A percentile compares a stretch with the other conserved stretches of the same genome.
phyloP scores from a whole-genome alignment of 1,140 invertebrate genomes.

The Colletes gigas region DNA sequence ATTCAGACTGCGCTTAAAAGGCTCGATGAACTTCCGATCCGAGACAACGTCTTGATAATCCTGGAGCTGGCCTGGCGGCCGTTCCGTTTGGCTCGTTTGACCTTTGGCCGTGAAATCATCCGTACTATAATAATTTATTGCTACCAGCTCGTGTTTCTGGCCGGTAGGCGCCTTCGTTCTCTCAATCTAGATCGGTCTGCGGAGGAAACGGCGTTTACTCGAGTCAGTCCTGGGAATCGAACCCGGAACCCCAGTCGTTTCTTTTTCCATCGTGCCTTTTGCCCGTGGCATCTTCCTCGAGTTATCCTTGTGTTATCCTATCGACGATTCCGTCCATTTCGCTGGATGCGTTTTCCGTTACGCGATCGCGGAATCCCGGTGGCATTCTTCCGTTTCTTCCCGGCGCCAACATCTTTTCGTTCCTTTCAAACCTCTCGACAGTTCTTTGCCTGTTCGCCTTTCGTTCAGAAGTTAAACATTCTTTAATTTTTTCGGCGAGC shows the following conservation, averaged over 20 bases:
- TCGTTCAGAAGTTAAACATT: no score
- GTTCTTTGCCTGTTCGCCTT: no score
- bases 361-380: neutral
- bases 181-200: constrained; percentile 73
- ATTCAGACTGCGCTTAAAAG: neutral
- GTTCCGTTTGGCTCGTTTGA: constrained; percentile 56
- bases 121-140: constrained; percentile 75
- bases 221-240: constrained; percentile 72
- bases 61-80: constrained; percentile 82
- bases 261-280: constrained; percentile 41
- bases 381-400: constrained; percentile 14
- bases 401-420: neutral
- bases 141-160: constrained; percentile 68
- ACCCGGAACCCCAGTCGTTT: constrained; percentile 69
- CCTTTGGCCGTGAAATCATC: constrained; percentile 70
- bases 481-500: no score
- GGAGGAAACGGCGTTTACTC: constrained; percentile 65
- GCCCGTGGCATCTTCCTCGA: constrained; percentile 14
- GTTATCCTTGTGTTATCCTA: constrained; percentile 27
- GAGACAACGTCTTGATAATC: constrained; percentile 47
- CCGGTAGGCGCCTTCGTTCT: constrained; percentile 48
- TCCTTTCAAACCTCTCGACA: no score
- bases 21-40: constrained; percentile 39
- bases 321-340: constrained; percentile 29
- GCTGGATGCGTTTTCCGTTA: constrained; percentile 43